A percentile compares a stretch with the other conserved stretches of the same genome.
These are phyloP conservation scores for Reticulitermes speratus DNA, from an alignment of 1,140 invertebrate species.

Conservation along the genomic window DNA sequence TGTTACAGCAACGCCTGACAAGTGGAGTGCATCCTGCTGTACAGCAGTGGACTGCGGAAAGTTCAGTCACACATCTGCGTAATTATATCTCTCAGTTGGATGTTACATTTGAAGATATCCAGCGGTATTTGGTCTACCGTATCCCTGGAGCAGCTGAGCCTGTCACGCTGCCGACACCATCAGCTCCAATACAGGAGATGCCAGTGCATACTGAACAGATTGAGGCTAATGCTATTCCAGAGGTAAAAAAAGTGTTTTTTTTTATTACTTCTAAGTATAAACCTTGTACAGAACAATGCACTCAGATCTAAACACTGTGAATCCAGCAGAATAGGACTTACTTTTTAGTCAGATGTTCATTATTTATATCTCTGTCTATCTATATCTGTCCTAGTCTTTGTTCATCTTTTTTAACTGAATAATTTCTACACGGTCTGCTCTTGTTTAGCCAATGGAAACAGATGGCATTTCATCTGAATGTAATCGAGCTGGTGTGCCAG, in stretches of 20 bases:
- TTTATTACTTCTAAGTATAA: too few relatives aligned
- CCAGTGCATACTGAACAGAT: not conserved
- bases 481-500: not conserved
- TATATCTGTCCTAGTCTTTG: too few relatives aligned
- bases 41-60: constrained; percentile 35
- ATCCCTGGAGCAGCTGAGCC: not conserved
- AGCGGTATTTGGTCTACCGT: constrained; percentile 39
- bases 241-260: not conserved
- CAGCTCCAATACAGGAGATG: not conserved
- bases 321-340: too few relatives aligned
- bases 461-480: constrained; percentile 37
- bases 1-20: constrained; percentile 28
- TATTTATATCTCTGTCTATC: too few relatives aligned
- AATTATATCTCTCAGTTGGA: constrained; percentile 23
- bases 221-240: not conserved
- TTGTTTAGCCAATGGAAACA: constrained; percentile 45
- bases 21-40: constrained; percentile 35
- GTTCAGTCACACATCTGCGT: constrained; percentile 31
- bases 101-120: constrained; percentile 33
- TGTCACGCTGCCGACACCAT: not conserved
- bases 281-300: too few relatives aligned
- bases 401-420: too few relatives aligned
- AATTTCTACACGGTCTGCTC: not conserved
- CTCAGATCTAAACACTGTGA: too few relatives aligned
- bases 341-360: too few relatives aligned